phyloP scores from a whole-genome alignment of 2,113 vertebrate species.

The Oreochromis aureus region DNA sequence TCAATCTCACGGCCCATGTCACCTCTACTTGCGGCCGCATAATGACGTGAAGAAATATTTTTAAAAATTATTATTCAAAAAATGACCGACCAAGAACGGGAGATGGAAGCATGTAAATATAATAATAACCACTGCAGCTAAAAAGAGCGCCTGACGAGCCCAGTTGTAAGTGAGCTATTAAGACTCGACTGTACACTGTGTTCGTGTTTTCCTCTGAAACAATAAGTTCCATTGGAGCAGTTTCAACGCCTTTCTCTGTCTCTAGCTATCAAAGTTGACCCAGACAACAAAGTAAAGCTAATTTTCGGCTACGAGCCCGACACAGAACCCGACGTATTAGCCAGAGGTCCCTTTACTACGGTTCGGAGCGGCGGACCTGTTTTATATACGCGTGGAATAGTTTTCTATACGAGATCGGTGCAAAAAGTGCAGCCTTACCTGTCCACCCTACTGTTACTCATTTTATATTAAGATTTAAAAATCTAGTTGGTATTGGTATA shows the following conservation, averaged over 20 bases:
- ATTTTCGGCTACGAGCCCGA: no score
- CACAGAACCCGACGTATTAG: no score
- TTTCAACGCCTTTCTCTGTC: no score
- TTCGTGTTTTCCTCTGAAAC: background rate
- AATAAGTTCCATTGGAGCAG: rapidly evolving
- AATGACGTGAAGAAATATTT: background rate
- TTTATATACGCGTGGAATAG: no score
- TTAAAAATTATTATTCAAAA: background rate
- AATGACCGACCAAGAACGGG: background rate
- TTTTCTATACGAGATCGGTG: no score
- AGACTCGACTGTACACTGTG: background rate
- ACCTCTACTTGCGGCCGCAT: background rate
- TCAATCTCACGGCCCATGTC: background rate
- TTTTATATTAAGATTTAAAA: background rate
- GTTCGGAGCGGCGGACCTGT: no score
- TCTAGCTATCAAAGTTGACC: no score
- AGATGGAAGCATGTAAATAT: background rate
- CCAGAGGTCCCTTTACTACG: no score
- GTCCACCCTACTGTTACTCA: no score
- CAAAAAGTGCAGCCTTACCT: no score
- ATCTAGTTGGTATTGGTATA: background rate
- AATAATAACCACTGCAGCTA: background rate
- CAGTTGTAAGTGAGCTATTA: background rate
- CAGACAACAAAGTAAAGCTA: no score
- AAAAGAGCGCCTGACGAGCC: background rate